Evolutionary conservation across 1,140 invertebrate genomes (phyloP).

Genomic region (Periplaneta americana): DNA sequence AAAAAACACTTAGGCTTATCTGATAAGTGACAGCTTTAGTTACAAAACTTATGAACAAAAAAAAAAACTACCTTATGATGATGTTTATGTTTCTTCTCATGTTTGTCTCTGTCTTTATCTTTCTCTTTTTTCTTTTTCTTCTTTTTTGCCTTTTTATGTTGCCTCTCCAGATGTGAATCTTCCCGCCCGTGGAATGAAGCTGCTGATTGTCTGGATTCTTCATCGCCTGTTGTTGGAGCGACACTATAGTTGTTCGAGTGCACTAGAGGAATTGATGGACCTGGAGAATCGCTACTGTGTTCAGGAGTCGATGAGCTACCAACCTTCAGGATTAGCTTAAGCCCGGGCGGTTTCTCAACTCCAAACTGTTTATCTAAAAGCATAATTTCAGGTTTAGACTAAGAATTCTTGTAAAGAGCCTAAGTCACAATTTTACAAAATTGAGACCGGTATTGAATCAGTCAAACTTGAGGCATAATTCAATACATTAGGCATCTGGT

Average conservation of each 20-base stretch:
- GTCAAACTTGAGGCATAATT: neutral
- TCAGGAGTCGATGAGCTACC: slow-evolving; percentile 62
- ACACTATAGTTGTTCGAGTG: slow-evolving; percentile 38
- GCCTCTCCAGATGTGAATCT: slow-evolving; percentile 24
- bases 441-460: neutral
- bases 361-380: slow-evolving; percentile 18
- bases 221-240: slow-evolving; percentile 19
- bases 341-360: slow-evolving; percentile 49
- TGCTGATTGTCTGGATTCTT: slow-evolving; percentile 17
- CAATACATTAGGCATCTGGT: neutral
- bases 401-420: neutral
- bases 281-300: slow-evolving; percentile 51
- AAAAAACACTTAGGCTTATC: too few species aligned
- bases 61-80: slow-evolving; percentile 59
- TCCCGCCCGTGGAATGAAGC: slow-evolving; percentile 20
- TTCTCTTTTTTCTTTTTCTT: slow-evolving; percentile 71
- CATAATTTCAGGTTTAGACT: neutral
- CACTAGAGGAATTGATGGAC: slow-evolving; percentile 26
- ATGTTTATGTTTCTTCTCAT: slow-evolving; percentile 57
- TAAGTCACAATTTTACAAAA: neutral
- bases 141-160: slow-evolving; percentile 67
- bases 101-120: slow-evolving; percentile 51
- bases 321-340: slow-evolving; percentile 78
- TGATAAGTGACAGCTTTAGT: too few species aligned
- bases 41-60: too few species aligned